phyloP scores from a whole-genome alignment of 2,797 vertebrate species.

The Tympanoctomys barrerae region DNA sequence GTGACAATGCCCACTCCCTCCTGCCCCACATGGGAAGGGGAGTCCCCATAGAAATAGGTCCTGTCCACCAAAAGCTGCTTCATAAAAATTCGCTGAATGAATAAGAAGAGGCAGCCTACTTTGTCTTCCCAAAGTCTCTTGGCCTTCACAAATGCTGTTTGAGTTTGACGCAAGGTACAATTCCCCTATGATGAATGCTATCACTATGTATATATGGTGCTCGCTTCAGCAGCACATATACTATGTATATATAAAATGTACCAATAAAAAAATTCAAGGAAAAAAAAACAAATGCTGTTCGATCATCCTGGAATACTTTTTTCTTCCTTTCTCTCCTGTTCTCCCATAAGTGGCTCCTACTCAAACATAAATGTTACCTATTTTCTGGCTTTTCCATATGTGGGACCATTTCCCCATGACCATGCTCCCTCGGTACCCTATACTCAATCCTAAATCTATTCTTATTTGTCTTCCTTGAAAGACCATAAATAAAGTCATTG shows the following conservation, averaged over 20 bases:
- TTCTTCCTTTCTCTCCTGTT: neutral
- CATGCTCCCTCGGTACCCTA: neutral
- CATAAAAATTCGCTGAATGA: neutral
- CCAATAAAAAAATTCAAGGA: too few species aligned
- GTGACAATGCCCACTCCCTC: neutral
- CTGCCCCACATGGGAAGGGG: neutral
- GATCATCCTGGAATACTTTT: neutral
- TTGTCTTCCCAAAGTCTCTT: neutral
- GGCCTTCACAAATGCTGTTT: neutral
- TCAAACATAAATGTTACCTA: neutral
- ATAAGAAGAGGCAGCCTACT: neutral
- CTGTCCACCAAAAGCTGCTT: neutral
- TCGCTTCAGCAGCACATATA: too few species aligned
- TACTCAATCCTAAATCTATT: neutral
- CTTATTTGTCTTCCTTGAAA: slow-evolving; percentile 1
- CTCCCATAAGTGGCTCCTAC: neutral
- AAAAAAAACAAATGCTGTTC: neutral
- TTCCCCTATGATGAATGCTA: too few species aligned
- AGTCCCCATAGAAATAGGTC: neutral
- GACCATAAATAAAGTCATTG: neutral
- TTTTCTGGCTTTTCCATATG: neutral
- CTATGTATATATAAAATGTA: too few species aligned
- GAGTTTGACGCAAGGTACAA: too few species aligned
- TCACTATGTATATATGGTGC: too few species aligned
- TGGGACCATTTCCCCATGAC: neutral